phyloP scores from a whole-genome alignment of 2,113 vertebrate genomes.

The Plecotus auritus region DNA sequence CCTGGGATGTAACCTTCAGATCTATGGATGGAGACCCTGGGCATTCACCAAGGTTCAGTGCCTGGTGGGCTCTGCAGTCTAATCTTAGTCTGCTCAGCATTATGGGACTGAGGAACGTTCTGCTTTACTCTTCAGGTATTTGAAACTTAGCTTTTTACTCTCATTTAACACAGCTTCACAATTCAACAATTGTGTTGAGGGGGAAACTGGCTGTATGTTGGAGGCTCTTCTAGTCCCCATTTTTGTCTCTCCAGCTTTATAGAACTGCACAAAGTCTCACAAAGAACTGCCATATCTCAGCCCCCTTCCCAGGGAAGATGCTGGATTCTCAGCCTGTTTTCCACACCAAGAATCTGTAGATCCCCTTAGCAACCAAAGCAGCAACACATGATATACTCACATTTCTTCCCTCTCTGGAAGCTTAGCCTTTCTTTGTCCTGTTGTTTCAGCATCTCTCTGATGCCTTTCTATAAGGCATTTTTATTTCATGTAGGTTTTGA shows the following conservation, averaged over 20 bases:
- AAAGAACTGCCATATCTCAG: not conserved
- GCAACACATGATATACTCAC: not conserved
- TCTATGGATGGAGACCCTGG: not conserved
- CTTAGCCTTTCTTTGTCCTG: not conserved
- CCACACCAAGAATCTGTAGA: not conserved
- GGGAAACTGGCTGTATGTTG: not conserved
- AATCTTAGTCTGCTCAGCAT: not conserved
- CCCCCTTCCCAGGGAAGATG: not conserved
- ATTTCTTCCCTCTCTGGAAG: not conserved
- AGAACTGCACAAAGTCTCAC: not conserved
- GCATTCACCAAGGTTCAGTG: not conserved
- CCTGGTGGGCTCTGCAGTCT: not conserved
- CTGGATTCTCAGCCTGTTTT: not conserved
- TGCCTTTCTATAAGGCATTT: not conserved
- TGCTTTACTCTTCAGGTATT: not conserved
- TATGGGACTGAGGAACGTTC: not conserved
- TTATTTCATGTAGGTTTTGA: not conserved
- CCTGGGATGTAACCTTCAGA: not conserved
- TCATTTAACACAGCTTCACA: not conserved
- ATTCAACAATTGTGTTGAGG: not conserved
- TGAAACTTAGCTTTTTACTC: not conserved
- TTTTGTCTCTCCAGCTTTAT: not conserved
- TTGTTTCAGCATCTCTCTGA: not conserved
- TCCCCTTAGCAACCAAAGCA: not conserved
- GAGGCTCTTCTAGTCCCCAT: not conserved